These are phyloP conservation scores for Drosophila anceps DNA, from an alignment of 2,888 invertebrate genomes.

Conservation along the genomic window DNA sequence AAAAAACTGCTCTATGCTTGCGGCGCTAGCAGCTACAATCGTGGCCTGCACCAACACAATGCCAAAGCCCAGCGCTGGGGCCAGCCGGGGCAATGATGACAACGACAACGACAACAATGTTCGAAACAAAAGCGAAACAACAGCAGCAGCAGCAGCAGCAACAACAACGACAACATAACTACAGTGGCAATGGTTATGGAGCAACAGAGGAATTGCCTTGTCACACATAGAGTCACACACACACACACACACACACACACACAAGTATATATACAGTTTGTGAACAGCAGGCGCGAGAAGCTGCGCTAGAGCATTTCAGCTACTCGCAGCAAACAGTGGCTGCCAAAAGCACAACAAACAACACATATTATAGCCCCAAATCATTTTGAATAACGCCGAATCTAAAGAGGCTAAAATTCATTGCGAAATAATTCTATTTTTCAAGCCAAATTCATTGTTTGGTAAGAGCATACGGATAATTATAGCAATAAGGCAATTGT, in stretches of 20 bases:
- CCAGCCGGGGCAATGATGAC: constrained; percentile 70
- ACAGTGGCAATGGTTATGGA: constrained; percentile 41
- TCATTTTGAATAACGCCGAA: background rate
- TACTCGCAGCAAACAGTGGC: constrained; percentile 20
- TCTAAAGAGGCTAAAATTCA: background rate
- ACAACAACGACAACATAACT: constrained; percentile 41
- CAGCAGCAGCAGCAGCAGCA: constrained; percentile 59
- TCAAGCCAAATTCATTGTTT: background rate
- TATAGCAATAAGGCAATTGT: too few relatives aligned
- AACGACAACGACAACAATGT: constrained; percentile 65
- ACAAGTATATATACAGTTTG: constrained; percentile 24
- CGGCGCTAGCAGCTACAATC: constrained; percentile 80
- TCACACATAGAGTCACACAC: constrained; percentile 27
- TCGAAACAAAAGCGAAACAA: constrained; percentile 68
- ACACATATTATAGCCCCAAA: background rate
- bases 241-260: background rate
- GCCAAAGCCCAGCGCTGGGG: constrained; percentile 48
- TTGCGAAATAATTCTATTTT: background rate
- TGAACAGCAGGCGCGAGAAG: constrained; percentile 50
- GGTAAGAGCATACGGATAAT: too few relatives aligned
- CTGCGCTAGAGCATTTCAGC: constrained; percentile 34
- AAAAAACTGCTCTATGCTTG: constrained; percentile 73
- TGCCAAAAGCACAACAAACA: constrained; percentile 1
- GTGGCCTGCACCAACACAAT: constrained; percentile 74
- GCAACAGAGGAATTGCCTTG: constrained; percentile 53